Evolutionary conservation across 2,113 vertebrate species (phyloP), one percentile per base, ranked within the genome.

Genomic region (Notothenia coriiceps): DNA sequence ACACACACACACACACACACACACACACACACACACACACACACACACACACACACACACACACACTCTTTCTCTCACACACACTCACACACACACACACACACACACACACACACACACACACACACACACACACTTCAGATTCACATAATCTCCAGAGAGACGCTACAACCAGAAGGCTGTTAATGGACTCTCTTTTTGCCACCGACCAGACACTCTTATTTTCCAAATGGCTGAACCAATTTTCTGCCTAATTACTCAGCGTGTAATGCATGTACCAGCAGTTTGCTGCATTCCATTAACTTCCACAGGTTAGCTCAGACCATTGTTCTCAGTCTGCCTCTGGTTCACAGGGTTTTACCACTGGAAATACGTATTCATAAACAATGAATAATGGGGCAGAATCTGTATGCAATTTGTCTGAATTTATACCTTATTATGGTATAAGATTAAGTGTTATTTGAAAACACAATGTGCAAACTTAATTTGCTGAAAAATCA

Each of bases 211-310:
- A 90, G 86, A 84, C 85, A 78, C 79, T 91, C 80, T 87, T 90
- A 93, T 93, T 92, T 94, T 95, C 91, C 91, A 87, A 92, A 79
- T 92, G 93, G 82, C 89, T 94, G 94, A 90, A 82, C 86, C 86
- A 86, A 89, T 94, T 92, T 91, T 92, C 91, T 88, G 91, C 89
- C 88, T 94, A 94, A 94, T 95, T 95, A 94, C 91, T 88, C 88
- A 74, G 79, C 90, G 86, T 92, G 88, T 90, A 91, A 86, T 89
- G 80, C 93, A 86, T 84, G 88, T 88, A 93, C 77, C 85, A 87
- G 85, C 86, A 63, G 81, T 91, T 91, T 90, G 86, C 88, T 90
- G 60, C 88, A 44, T 91, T 89, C 88, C 90, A 92, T 90, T 91
- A 90, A 85, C 91, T 91, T 84, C 61, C 74, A 65, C 78, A 76